Evolutionary conservation across 2,797 vertebrate species (phyloP).

Genomic region (Diglossa cyanea): DNA sequence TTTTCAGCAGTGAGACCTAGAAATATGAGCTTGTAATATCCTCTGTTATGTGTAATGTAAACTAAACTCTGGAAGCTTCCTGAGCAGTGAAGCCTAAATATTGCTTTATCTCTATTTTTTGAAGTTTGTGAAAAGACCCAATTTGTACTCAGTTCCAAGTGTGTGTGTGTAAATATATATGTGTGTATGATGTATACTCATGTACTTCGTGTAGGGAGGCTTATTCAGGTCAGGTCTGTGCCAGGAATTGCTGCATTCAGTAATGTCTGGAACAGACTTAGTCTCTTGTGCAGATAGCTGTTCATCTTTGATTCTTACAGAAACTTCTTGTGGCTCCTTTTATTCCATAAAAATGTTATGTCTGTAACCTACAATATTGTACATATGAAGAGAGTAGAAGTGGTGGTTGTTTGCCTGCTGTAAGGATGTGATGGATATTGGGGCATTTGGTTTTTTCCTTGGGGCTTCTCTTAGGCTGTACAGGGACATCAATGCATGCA

Average conservation of each 20-base stretch:
- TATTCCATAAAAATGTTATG: not conserved
- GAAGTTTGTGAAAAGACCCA: not conserved
- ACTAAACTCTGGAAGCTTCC: not conserved
- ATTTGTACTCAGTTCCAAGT: not conserved
- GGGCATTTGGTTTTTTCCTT: not conserved
- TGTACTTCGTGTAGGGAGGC: not conserved
- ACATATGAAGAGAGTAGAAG: too few species aligned
- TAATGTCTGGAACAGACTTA: not conserved
- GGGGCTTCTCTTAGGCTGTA: not conserved
- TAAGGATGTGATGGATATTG: rapidly evolving
- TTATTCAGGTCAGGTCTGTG: not conserved
- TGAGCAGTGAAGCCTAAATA: not conserved
- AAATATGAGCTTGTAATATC: not conserved
- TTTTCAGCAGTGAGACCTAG: not conserved
- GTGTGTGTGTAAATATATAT: not conserved
- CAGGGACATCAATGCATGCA: rapidly evolving
- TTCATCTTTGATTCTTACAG: not conserved
- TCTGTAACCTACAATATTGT: not conserved
- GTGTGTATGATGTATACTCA: not conserved
- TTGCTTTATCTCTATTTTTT: not conserved
- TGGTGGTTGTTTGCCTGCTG: not conserved
- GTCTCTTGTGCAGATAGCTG: not conserved
- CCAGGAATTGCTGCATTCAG: not conserved
- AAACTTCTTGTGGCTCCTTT: not conserved
- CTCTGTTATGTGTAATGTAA: not conserved